Evolutionary conservation across 2,113 vertebrate species (phyloP), one percentile per base, ranked within the genome.

Genomic region (Lasiurus borealis): DNA sequence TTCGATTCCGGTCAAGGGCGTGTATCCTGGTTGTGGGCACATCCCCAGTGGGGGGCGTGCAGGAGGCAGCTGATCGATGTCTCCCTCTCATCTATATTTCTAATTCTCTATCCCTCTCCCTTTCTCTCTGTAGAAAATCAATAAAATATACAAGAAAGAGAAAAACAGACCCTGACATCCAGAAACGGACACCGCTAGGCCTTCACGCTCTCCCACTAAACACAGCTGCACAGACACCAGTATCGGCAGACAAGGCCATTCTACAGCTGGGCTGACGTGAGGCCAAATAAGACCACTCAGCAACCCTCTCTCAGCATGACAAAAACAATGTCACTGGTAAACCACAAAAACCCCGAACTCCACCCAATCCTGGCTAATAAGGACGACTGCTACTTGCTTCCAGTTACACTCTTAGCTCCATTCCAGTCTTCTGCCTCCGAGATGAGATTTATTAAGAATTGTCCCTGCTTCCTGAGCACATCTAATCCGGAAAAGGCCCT

Each of bases 401-500:
- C 31, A 14, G 29, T 73, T 40, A 66, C 10, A n/a, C 12, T 52
- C 75, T 82, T 19, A 59, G 44, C 73, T 52, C 57, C 23, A 34
- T 19, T 34, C 57, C 46, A 46, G 44, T 36, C 75, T 83, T 78
- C 27, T 81, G 34, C 29, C 48, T 72, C 77, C 54, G 4, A 19
- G 31, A 54, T 85, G 27, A 95, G 15, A 93, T 76, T 57, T 59
- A 36, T 91, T 81, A 52, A 86, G 29, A 64, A 59, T 71, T 50
- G 29, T 46, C 31, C 31, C 31, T 64, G 44, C 62, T 83, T 84
- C 75, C 27, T 50, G 31, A 64, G 57, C 52, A 72, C n/a, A 83
- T 31, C 69, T 13, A 84, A 44, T 8, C n/a, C 16, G 76, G 62
- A 18, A n/a, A 40, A 68, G 1, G 57, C 10, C 57, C 23, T 59